These are phyloP conservation scores for Atta cephalotes DNA, from an alignment of 1,140 invertebrate species.

Conservation along the genomic window DNA sequence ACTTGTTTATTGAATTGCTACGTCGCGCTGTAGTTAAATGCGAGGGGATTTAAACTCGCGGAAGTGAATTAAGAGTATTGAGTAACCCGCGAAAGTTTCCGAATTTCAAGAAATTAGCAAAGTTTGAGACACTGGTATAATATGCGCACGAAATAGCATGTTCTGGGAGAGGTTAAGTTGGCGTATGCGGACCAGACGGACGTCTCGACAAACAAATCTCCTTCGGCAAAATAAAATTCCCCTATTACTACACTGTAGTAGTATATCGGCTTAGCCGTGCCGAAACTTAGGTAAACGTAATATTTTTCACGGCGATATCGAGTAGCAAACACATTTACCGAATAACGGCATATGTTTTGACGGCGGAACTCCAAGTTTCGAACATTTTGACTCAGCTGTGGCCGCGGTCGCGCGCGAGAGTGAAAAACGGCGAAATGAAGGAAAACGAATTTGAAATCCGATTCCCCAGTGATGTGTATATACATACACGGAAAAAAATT, in stretches of 20 bases:
- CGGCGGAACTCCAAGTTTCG: neutral
- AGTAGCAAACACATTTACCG: neutral
- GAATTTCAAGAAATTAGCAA: slow-evolving; percentile 76
- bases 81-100: slow-evolving; percentile 73
- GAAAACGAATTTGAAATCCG: slow-evolving; percentile 41
- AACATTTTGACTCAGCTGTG: neutral
- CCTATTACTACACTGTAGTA: slow-evolving; percentile 14
- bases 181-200: slow-evolving; percentile 21
- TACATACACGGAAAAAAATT: no score
- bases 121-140: slow-evolving; percentile 63
- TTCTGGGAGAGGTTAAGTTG: neutral
- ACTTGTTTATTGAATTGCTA: slow-evolving; percentile 75
- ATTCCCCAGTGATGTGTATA: slow-evolving; percentile 9
- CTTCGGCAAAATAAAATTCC: slow-evolving; percentile 67
- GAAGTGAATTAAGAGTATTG: slow-evolving; percentile 78
- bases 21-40: slow-evolving; percentile 73
- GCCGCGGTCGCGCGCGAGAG: neutral
- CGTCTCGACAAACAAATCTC: slow-evolving; percentile 61
- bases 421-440: neutral
- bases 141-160: slow-evolving; percentile 52
- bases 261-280: neutral
- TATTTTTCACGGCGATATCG: slow-evolving; percentile 59
- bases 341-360: neutral
- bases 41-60: slow-evolving; percentile 73
- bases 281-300: slow-evolving; percentile 41